These are phyloP conservation scores for Clarias laeviceps DNA, from an alignment of 2,797 vertebrate genomes.

Conservation along the genomic window DNA sequence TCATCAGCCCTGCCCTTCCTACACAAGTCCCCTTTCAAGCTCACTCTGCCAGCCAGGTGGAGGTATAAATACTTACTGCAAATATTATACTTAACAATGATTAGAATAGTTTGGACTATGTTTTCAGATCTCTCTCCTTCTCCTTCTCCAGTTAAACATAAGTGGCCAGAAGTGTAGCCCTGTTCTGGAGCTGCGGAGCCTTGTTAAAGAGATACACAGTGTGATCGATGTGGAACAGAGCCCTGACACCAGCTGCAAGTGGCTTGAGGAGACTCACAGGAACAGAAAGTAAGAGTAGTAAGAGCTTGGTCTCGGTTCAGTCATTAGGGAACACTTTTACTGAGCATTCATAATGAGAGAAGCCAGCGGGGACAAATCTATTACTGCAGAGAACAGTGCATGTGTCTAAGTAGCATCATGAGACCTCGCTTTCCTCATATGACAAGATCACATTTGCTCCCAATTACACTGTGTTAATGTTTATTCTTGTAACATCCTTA, in stretches of 20 bases:
- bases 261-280: slow-evolving; percentile 49
- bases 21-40: slow-evolving; percentile 56
- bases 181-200: slow-evolving; percentile 68
- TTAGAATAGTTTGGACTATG: neutral
- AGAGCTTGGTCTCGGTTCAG: neutral
- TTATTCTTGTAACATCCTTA: too few relatives aligned
- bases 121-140: neutral
- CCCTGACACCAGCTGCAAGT: slow-evolving; percentile 64
- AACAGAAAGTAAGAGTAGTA: slow-evolving; percentile 37
- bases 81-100: neutral
- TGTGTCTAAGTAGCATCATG: too few relatives aligned
- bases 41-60: slow-evolving; percentile 62
- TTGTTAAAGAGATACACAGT: slow-evolving; percentile 69
- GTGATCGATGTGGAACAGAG: slow-evolving; percentile 65
- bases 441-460: too few relatives aligned
- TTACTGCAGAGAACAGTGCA: neutral
- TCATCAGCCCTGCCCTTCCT: slow-evolving; percentile 33
- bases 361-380: neutral
- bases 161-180: slow-evolving; percentile 66
- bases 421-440: too few relatives aligned
- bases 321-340: neutral
- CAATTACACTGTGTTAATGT: too few relatives aligned
- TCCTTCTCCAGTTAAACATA: slow-evolving; percentile 55
- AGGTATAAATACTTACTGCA: slow-evolving; percentile 59
- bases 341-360: neutral